A percentile compares a stretch with the other conserved stretches of the same genome.
Conservation (phyloP, 2,888 invertebrate species). For the Abrostola tripartita region DNA sequence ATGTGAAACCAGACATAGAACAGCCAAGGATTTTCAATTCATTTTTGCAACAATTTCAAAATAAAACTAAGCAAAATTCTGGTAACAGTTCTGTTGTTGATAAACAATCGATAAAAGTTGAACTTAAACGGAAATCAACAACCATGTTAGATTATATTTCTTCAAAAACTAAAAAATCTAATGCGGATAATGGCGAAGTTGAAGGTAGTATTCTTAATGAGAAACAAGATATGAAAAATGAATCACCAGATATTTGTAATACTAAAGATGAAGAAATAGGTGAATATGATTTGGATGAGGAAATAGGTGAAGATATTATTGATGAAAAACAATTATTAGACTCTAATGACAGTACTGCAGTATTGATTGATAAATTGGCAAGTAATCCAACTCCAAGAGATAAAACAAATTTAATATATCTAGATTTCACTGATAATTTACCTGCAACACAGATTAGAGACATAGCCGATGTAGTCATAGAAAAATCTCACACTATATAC, state of each 20-base stretch:
- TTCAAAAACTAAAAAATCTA: constrained; percentile 69
- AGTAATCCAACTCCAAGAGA: constrained; percentile 23
- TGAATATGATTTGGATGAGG: constrained; percentile 2
- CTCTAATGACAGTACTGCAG: constrained; percentile 6
- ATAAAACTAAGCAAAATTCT: constrained; percentile 52
- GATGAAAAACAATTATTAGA: constrained; percentile 5
- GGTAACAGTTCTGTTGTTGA: constrained; percentile 27
- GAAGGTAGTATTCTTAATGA: constrained; percentile 17
- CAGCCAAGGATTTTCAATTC: constrained; percentile 83
- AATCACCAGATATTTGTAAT: constrained; percentile 18
- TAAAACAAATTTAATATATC: constrained; percentile 68
- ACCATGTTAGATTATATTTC: constrained; percentile 76
- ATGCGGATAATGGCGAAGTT: constrained; percentile 36
- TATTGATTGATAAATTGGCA: background rate
- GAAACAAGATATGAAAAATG: constrained; percentile 16
- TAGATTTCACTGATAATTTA: constrained; percentile 75
- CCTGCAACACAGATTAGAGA: constrained; percentile 81
- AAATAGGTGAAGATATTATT: constrained; percentile 5
- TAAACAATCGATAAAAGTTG: constrained; percentile 59
- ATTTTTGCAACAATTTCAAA: constrained; percentile 79
- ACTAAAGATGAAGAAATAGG: constrained; percentile 24
- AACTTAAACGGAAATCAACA: constrained; percentile 82
- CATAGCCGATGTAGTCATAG: constrained; percentile 71
- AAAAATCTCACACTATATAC: constrained; percentile 71
- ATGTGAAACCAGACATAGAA: constrained; percentile 69